Conservation (phyloP, 2,888 invertebrate genomes). For the Lamellibrachia columna region DNA sequence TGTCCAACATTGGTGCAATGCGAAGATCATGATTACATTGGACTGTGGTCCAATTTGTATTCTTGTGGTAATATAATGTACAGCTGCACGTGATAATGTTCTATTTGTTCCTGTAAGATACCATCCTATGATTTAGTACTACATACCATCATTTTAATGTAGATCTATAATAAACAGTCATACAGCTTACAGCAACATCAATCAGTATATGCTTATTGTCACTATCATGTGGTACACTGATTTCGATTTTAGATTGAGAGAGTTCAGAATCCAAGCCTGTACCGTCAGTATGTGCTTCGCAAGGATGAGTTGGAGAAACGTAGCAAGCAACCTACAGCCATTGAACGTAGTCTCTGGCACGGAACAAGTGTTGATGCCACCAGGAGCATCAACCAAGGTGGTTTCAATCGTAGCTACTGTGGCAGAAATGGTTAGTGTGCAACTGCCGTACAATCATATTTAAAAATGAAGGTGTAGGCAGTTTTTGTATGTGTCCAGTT, state of each 20-base stretch:
- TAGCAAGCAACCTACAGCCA: not conserved
- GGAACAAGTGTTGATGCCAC: not conserved
- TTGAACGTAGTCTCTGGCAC: not conserved
- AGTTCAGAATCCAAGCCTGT: constrained; percentile 1
- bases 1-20: too few relatives aligned
- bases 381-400: not conserved
- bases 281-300: not conserved
- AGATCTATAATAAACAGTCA: too few relatives aligned
- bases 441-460: not conserved
- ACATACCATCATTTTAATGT: too few relatives aligned
- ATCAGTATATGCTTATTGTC: not conserved
- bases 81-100: too few relatives aligned
- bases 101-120: too few relatives aligned
- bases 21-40: too few relatives aligned
- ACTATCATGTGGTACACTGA: not conserved
- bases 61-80: too few relatives aligned
- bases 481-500: not conserved
- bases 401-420: not conserved
- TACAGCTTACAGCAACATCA: too few relatives aligned
- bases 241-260: not conserved
- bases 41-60: too few relatives aligned
- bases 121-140: too few relatives aligned
- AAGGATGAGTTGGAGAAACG: not conserved
- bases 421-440: not conserved
- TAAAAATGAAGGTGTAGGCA: not conserved